Percentiles rank a stretch among this genome's conserved stretches.
Evolutionary conservation across 2,888 invertebrate species (phyloP).

Genomic region (Bimastos eiseni): DNA sequence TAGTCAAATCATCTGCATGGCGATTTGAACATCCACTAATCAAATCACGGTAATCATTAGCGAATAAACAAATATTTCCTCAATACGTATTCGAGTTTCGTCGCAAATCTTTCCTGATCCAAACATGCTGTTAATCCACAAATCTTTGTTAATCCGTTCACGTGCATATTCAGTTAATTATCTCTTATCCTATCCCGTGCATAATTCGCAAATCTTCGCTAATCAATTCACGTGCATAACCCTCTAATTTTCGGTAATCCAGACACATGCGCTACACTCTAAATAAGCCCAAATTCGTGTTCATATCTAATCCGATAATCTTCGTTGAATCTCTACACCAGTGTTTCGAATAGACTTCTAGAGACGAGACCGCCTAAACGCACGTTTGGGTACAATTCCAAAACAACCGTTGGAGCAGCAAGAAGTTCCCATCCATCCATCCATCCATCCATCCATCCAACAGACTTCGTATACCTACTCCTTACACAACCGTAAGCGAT

Average conservation of each 20-base stretch:
- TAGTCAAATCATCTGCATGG: not conserved
- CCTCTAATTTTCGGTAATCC: not conserved
- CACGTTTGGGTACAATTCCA: not conserved
- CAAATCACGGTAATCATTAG: too few relatives aligned
- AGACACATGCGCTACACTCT: too few relatives aligned
- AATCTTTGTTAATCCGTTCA: too few relatives aligned
- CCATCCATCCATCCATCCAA: not conserved
- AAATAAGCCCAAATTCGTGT: too few relatives aligned
- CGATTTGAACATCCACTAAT: not conserved
- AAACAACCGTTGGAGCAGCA: not conserved
- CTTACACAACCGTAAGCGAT: not conserved
- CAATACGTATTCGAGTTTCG: too few relatives aligned
- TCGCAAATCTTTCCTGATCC: too few relatives aligned
- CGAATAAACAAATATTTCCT: too few relatives aligned
- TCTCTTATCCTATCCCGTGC: not conserved
- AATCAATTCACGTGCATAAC: not conserved
- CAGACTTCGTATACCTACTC: not conserved
- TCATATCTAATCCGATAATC: not conserved
- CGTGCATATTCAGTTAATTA: too few relatives aligned
- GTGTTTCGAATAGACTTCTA: not conserved
- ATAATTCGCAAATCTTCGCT: not conserved
- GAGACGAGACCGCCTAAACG: not conserved
- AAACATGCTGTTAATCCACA: too few relatives aligned
- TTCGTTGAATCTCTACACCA: not conserved
- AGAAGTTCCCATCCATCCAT: not conserved